Evolutionary conservation across 2,113 vertebrate species (phyloP).

Genomic region (Heliornis fulica): DNA sequence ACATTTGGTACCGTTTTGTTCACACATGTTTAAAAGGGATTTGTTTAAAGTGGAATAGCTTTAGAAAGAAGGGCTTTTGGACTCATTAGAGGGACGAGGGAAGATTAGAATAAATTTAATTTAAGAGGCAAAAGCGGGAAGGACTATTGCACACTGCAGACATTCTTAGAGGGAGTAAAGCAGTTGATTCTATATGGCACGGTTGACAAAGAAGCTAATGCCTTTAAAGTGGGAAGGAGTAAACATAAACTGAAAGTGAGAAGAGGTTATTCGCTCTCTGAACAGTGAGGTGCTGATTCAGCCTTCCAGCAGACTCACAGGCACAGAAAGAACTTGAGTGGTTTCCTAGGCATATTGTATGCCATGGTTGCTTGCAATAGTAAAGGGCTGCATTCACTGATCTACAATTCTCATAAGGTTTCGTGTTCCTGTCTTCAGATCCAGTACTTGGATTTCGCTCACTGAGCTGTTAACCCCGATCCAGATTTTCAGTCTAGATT

Average conservation of each 20-base stretch:
- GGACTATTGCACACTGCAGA: not conserved
- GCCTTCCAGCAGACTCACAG: not conserved
- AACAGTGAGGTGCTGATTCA: not conserved
- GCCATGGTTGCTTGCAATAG: not conserved
- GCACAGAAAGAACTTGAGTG: not conserved
- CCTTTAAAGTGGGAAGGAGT: not conserved
- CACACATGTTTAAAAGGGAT: not conserved
- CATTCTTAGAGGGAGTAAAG: not conserved
- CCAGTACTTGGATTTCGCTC: not conserved
- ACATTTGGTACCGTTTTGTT: not conserved
- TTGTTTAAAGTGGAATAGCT: not conserved
- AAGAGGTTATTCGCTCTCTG: not conserved
- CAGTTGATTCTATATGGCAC: not conserved
- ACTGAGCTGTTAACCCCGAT: slow-evolving; percentile 4
- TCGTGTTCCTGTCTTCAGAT: not conserved
- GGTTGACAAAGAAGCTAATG: not conserved
- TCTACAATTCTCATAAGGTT: not conserved
- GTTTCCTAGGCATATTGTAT: not conserved
- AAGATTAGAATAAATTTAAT: not conserved
- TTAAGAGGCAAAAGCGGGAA: not conserved
- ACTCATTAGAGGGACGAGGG: not conserved
- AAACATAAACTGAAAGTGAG: not conserved
- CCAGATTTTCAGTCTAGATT: not conserved
- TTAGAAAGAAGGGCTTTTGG: not conserved
- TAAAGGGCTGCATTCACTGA: not conserved